Conservation (phyloP, 2,888 invertebrate species). For the Eumacrocentrus americanus region DNA sequence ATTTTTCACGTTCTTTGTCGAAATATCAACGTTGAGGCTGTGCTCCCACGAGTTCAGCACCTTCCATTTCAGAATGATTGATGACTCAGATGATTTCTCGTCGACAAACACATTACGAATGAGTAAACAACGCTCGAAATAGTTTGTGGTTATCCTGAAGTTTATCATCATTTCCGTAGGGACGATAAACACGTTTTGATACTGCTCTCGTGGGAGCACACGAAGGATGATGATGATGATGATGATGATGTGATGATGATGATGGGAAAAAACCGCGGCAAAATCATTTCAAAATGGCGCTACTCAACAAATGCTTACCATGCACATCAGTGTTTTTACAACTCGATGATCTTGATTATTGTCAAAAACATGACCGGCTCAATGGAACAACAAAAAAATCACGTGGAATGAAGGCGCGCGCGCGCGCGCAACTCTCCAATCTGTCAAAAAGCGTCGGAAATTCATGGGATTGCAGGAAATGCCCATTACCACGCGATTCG, state of each 20-base stretch:
- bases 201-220: not conserved
- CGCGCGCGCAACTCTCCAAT: constrained; percentile 49
- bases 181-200: constrained; percentile 25
- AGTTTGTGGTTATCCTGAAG: constrained; percentile 44
- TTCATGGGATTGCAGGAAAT: constrained; percentile 48
- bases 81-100: not conserved
- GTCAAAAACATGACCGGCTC: constrained; percentile 49
- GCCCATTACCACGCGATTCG: constrained; percentile 40
- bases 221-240: too few species aligned
- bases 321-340: constrained; percentile 43
- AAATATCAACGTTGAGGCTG: not conserved
- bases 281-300: constrained; percentile 13
- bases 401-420: constrained; percentile 48
- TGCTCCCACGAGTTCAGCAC: not conserved
- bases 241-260: constrained; percentile 6
- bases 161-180: constrained; percentile 34
- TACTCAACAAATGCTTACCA: constrained; percentile 39
- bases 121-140: constrained; percentile 28
- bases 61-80: not conserved
- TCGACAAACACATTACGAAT: constrained; percentile 2
- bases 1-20: constrained; percentile 7
- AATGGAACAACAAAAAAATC: constrained; percentile 46
- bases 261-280: constrained; percentile 7
- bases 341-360: constrained; percentile 39
- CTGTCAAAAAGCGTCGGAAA: constrained; percentile 53